Base-by-base conservation (phyloP, 2,888 invertebrate genomes). In the Antheraea yamamai region DNA sequence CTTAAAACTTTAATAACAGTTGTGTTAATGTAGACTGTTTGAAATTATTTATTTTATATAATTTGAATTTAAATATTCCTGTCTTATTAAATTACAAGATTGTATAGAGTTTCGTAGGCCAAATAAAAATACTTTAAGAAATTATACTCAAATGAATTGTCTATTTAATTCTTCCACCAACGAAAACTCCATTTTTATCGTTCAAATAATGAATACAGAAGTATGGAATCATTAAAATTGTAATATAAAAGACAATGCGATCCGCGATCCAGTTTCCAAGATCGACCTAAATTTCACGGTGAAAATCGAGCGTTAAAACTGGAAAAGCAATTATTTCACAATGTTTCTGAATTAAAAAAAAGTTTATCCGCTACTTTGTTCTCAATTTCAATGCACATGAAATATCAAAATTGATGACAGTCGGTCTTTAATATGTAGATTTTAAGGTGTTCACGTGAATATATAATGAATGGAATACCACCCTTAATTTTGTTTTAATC, bases 261-360 rank as follows among this genome's bases (percentile, higher is more conserved):
- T 68, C 8, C 39, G 68, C 8, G 68, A 35, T 35, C 68, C 68
- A 68, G 16, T 68, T 68, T 68, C 39, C 68, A 30, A 68, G 64
- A 64, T 64, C 68, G 68, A 68, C 68, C 68, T 68, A 39, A 20
- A 68, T 68, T 35, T 39, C 20, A 68, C 39, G 8, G 39, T 68
- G 16, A 68, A 20, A 68, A 39, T 68, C 20, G 20, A 68, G 39
- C 39, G 20, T 18, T 35, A 35, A 68, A 68, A 68, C 20, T 35
- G 68, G 68, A 35, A 68, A 20, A n/a, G 68, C 39, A 18, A 68
- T 35, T 68, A 35, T 68, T 35, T 68, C 39, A 12, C 23, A 26
- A 64, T 12, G 64, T 68, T 39, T 23, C 1, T 35, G 23, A 20
- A 39, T 64, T 14, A 64, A 8, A 26, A 64, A 18, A 64, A 20